phyloP scores from a whole-genome alignment of 2,797 vertebrate genomes.

The Hemibagrus guttatus region DNA sequence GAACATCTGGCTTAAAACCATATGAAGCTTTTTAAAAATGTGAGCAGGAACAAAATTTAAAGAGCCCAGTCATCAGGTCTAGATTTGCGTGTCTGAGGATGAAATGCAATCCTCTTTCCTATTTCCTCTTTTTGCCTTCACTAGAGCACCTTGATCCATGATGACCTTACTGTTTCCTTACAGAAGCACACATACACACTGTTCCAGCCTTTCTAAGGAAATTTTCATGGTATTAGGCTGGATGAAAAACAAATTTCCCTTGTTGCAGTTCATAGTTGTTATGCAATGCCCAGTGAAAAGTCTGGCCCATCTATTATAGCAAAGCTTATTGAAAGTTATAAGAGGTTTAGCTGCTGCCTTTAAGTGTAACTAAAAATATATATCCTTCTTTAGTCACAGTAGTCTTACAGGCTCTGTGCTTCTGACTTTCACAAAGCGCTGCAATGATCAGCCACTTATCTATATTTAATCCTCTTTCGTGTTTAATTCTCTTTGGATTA shows the following conservation, averaged over 20 bases:
- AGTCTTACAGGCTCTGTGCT: not conserved
- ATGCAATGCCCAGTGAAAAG: not conserved
- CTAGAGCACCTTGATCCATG: not conserved
- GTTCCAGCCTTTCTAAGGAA: not conserved
- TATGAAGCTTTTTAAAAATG: constrained; percentile 60
- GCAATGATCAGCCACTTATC: not conserved
- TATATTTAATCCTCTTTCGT: not conserved
- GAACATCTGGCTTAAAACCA: constrained; percentile 66
- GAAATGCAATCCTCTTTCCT: constrained; percentile 4
- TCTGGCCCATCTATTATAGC: not conserved
- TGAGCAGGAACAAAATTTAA: constrained; percentile 59
- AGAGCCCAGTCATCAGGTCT: constrained; percentile 43
- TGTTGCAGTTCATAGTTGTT: not conserved
- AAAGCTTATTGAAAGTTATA: not conserved
- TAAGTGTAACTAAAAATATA: not conserved
- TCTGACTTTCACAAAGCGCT: not conserved
- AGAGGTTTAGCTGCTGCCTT: not conserved
- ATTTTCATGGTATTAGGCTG: not conserved
- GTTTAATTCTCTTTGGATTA: not conserved
- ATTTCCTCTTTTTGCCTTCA: not conserved
- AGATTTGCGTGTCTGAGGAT: constrained; percentile 15
- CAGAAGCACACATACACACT: not conserved
- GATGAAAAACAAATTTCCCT: not conserved
- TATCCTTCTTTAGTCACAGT: not conserved
- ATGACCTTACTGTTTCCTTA: not conserved